Conservation (phyloP, 2,113 vertebrate species). For the Pimephales promelas region DNA sequence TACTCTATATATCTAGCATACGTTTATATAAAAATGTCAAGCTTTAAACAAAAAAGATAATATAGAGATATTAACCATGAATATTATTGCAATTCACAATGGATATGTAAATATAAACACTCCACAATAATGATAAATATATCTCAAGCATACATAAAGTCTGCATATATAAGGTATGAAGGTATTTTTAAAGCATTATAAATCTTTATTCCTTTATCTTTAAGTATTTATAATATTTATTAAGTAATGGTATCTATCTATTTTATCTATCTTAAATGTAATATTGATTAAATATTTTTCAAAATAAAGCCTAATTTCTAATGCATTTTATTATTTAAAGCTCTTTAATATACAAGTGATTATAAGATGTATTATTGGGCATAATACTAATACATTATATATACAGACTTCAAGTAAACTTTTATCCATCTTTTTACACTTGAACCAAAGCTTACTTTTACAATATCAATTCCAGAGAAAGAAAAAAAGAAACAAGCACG, state of each 20-base stretch:
- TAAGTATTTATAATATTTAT: not conserved
- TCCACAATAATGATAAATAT: conserved; percentile 61
- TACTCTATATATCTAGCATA: conserved; percentile 61
- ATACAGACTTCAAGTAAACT: conserved; percentile 14
- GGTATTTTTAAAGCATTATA: too few relatives aligned
- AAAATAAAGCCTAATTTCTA: not conserved
- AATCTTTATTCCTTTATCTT: not conserved
- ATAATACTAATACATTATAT: not conserved
- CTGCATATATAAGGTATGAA: not conserved
- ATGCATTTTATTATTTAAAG: not conserved
- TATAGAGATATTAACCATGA: conserved; percentile 58
- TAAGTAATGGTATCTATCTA: too few relatives aligned
- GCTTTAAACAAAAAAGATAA: conserved; percentile 53
- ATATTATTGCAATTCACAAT: conserved; percentile 75
- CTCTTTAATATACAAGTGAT: too few relatives aligned
- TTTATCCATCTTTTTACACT: not conserved
- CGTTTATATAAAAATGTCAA: conserved; percentile 66
- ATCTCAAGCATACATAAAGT: conserved; percentile 36
- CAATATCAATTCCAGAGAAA: conserved; percentile 57
- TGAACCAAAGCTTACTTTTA: conserved; percentile 56
- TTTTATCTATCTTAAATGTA: too few relatives aligned
- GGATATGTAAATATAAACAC: conserved; percentile 62
- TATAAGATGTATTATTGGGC: not conserved
- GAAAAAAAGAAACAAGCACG: conserved; percentile 34
- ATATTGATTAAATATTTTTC: not conserved